phyloP scores from a whole-genome alignment of 2,113 vertebrate genomes.

The Oreotragus oreotragus region DNA sequence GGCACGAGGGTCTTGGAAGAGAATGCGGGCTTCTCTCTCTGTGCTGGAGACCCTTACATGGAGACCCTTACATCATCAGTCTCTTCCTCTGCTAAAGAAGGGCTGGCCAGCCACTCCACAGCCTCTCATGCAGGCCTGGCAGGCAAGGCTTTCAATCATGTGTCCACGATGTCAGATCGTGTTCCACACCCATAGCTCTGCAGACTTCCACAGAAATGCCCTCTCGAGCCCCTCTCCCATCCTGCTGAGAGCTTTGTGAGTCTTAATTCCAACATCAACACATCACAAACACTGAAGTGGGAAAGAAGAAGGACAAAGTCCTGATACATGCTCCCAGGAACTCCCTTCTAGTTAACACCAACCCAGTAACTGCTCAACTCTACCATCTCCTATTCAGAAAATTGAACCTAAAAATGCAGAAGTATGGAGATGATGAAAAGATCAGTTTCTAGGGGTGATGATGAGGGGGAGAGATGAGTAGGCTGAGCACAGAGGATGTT shows the following conservation, averaged over 20 bases:
- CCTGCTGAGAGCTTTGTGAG: neutral
- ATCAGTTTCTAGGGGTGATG: neutral
- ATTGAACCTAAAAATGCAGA: neutral
- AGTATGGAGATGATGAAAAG: neutral
- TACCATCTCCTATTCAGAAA: neutral
- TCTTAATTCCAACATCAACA: neutral
- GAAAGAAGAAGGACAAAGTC: neutral
- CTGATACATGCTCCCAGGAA: neutral
- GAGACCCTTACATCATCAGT: neutral
- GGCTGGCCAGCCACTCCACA: neutral
- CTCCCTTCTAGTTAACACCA: neutral
- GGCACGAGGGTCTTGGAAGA: neutral
- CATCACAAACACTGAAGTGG: neutral
- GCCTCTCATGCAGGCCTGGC: neutral
- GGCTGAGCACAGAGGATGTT: neutral
- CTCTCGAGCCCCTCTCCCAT: neutral
- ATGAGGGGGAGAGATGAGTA: neutral
- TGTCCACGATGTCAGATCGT: accelerated
- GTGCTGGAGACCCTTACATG: neutral
- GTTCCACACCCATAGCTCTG: neutral
- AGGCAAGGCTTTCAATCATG: neutral
- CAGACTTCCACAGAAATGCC: neutral
- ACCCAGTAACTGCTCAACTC: neutral
- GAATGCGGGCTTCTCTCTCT: neutral
- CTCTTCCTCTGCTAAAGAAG: neutral